phyloP scores from a whole-genome alignment of 1,140 invertebrate genomes.

The Plectrocnemia conspersa region DNA sequence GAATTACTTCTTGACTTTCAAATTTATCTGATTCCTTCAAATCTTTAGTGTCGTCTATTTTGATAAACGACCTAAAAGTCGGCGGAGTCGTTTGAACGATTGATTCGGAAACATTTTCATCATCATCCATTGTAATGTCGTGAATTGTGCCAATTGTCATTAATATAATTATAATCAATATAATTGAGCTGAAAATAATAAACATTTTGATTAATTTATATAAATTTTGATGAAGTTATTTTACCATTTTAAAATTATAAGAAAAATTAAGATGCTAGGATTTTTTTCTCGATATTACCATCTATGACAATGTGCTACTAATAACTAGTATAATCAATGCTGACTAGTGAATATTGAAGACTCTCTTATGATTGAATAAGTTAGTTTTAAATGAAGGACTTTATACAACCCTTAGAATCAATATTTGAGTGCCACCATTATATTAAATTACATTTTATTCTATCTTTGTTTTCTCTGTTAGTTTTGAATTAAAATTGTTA shows the following conservation, averaged over 20 bases:
- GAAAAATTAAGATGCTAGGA: too few species aligned
- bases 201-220: not conserved
- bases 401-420: too few species aligned
- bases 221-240: not conserved
- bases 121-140: slow-evolving; percentile 11
- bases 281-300: too few species aligned
- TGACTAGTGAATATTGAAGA: too few species aligned
- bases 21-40: not conserved
- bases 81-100: slow-evolving; percentile 12
- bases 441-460: too few species aligned
- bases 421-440: too few species aligned
- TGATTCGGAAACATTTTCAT: slow-evolving; percentile 1
- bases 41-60: slow-evolving; percentile 18
- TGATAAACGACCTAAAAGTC: slow-evolving; percentile 29
- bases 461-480: too few species aligned
- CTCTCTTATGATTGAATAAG: too few species aligned
- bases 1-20: slow-evolving; percentile 8
- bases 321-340: too few species aligned
- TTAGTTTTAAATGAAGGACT: too few species aligned
- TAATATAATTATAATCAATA: slow-evolving; percentile 14
- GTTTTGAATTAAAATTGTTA: too few species aligned
- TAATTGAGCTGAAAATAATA: slow-evolving; percentile 18
- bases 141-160: slow-evolving; percentile 27
- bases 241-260: not conserved
- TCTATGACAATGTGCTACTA: too few species aligned